Evolutionary conservation across 2,797 vertebrate genomes (phyloP).

Genomic region (Myotis pilosus): DNA sequence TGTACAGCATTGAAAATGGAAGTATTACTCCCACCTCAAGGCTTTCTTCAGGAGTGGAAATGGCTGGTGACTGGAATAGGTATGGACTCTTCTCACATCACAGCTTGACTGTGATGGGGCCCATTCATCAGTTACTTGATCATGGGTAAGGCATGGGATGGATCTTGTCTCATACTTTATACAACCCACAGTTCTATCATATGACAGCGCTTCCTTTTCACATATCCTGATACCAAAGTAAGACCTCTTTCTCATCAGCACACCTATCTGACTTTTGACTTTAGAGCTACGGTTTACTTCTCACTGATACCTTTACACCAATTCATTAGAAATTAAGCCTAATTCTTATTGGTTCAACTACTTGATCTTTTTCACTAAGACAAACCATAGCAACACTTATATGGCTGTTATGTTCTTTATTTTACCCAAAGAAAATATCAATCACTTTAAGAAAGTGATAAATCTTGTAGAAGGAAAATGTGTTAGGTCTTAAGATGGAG

Average conservation of each 20-base stretch:
- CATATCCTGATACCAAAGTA: neutral
- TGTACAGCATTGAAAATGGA: neutral
- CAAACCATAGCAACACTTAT: neutral
- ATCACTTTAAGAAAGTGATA: neutral
- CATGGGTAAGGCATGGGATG: neutral
- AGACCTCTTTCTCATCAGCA: neutral
- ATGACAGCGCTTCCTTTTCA: neutral
- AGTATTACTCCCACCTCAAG: rapidly evolving
- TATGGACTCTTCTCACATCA: neutral
- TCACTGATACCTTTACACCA: neutral
- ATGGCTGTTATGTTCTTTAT: neutral
- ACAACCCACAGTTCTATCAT: neutral
- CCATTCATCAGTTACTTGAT: neutral
- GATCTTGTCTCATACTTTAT: neutral
- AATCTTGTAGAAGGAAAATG: neutral
- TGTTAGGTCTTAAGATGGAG: neutral
- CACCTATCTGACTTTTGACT: neutral
- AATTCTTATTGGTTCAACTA: neutral
- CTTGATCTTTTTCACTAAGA: neutral
- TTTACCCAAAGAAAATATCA: neutral
- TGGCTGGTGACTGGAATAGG: neutral
- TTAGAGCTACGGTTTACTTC: neutral
- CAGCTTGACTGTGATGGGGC: neutral
- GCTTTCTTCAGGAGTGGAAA: neutral
- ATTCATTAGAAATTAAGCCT: neutral